phyloP scores from a whole-genome alignment of 2,888 invertebrate genomes.

The Caenorhabditis sulstoni region DNA sequence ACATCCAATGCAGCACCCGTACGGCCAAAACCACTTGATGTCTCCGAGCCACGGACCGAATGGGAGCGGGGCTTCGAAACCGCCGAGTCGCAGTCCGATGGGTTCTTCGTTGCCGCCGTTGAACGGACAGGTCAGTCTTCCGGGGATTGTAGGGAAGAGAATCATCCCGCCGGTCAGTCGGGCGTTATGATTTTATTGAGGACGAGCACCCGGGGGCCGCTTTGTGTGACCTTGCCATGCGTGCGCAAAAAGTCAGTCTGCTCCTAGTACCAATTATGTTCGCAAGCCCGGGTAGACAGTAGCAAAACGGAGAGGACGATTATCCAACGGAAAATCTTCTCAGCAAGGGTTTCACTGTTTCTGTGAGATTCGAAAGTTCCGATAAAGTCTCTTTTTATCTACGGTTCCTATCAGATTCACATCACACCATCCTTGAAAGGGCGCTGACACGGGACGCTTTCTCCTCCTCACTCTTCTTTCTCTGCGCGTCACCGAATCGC shows the following conservation, averaged over 20 bases:
- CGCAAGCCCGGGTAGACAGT: conserved; percentile 39
- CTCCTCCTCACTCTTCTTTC: neutral
- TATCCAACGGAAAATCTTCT: conserved; percentile 4
- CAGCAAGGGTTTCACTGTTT: neutral
- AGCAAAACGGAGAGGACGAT: conserved; percentile 14
- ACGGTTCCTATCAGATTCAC: neutral
- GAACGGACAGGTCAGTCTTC: conserved; percentile 43
- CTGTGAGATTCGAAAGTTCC: neutral
- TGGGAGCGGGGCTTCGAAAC: conserved; percentile 19
- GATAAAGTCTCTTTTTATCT: neutral
- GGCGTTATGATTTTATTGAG: conserved; percentile 54
- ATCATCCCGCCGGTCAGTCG: conserved; percentile 20
- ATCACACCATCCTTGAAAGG: neutral
- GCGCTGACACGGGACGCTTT: neutral
- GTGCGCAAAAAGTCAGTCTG: conserved; percentile 41
- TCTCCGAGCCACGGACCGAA: conserved; percentile 29
- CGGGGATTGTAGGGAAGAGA: neutral
- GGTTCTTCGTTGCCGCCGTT: conserved; percentile 33
- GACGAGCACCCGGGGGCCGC: conserved; percentile 31
- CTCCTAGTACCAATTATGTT: conserved; percentile 60
- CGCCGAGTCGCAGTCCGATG: conserved; percentile 26
- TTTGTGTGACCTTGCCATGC: conserved; percentile 49
- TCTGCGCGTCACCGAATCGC: conserved; percentile 9
- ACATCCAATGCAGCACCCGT: conserved; percentile 27
- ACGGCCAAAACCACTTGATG: conserved; percentile 19